phyloP scores from a whole-genome alignment of 2,797 vertebrate species.

The Xyrichtys novacula region DNA sequence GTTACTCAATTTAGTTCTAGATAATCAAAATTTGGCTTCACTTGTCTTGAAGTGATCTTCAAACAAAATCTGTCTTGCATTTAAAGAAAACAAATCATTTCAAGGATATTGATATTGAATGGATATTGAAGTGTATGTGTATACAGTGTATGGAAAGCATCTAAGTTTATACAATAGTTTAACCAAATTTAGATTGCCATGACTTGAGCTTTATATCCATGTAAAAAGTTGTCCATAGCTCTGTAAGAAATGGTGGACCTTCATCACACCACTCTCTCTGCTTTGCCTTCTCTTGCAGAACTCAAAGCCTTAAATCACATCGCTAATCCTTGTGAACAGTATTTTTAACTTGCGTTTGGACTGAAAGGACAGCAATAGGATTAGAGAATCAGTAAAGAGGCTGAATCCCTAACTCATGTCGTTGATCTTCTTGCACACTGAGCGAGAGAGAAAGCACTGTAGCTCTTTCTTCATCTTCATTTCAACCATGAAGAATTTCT shows the following conservation, averaged over 20 bases:
- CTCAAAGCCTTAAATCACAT: slow-evolving; percentile 85
- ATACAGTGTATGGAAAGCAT: too few relatives aligned
- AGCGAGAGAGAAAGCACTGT: slow-evolving; percentile 45
- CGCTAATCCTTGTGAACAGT: slow-evolving; percentile 85
- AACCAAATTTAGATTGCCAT: too few relatives aligned
- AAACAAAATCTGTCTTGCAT: too few relatives aligned
- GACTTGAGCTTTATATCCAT: slow-evolving; percentile 4
- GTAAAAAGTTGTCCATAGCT: slow-evolving; percentile 41
- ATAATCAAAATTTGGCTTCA: too few relatives aligned
- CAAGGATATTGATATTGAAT: too few relatives aligned
- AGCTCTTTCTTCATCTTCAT: slow-evolving; percentile 50
- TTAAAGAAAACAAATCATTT: too few relatives aligned
- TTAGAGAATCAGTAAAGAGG: slow-evolving; percentile 83
- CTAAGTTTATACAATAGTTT: too few relatives aligned
- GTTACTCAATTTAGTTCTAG: too few relatives aligned
- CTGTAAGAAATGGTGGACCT: slow-evolving; percentile 52
- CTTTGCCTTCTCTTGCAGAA: slow-evolving; percentile 63
- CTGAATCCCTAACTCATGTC: slow-evolving; percentile 76
- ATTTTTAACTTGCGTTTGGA: slow-evolving; percentile 87
- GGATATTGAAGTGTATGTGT: too few relatives aligned
- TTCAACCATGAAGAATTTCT: slow-evolving; percentile 34
- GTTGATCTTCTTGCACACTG: slow-evolving; percentile 75
- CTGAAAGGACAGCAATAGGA: slow-evolving; percentile 86
- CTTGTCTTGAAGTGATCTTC: too few relatives aligned
- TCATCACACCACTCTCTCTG: slow-evolving; percentile 65